Conservation (phyloP, 2,113 vertebrate species). For the rat (Rattus norvegicus) region DNA sequence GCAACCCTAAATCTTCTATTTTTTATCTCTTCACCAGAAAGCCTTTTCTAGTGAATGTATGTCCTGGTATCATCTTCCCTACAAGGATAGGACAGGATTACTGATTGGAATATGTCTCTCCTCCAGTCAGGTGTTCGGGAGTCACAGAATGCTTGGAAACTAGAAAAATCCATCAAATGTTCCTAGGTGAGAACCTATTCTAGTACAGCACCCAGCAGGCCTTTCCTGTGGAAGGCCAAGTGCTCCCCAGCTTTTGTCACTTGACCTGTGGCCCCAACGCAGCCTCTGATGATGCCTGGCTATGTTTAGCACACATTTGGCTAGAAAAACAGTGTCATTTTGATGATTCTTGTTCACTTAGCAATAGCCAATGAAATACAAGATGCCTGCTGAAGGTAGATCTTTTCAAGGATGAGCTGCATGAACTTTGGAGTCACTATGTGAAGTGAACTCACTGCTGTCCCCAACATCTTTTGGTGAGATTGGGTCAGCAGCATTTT, state of each 20-base stretch:
- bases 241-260: background rate
- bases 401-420: accelerated
- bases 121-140: background rate
- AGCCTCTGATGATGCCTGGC: accelerated
- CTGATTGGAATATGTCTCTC: background rate
- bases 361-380: background rate
- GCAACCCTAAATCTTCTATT: background rate
- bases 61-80: background rate
- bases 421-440: background rate
- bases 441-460: background rate
- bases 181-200: background rate
- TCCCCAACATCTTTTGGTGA: background rate
- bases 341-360: background rate
- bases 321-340: background rate
- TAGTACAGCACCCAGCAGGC: background rate
- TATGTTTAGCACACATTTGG: background rate
- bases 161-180: background rate
- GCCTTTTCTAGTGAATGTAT: background rate
- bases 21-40: background rate
- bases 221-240: background rate
- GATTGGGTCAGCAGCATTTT: background rate
- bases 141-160: background rate
- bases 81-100: background rate
- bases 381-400: background rate
- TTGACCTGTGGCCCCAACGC: background rate